phyloP scores from a whole-genome alignment of 2,797 vertebrate species.

The Liasis olivaceus region DNA sequence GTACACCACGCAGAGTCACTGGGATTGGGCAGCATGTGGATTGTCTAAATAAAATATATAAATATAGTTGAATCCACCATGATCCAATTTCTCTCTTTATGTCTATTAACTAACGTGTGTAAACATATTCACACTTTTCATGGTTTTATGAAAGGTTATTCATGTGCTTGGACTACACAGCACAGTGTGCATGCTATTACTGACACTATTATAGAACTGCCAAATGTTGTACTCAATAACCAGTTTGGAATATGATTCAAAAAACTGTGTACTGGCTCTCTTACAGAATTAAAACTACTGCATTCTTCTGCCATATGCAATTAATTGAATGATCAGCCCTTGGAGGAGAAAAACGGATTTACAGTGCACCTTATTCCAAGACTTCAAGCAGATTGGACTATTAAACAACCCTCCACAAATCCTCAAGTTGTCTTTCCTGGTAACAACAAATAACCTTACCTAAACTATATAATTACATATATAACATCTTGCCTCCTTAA shows the following conservation, averaged over 20 bases:
- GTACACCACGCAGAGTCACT: background rate
- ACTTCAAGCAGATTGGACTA: slow-evolving; percentile 11
- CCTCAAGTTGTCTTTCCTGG: slow-evolving; percentile 7
- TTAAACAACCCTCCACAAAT: slow-evolving; percentile 1
- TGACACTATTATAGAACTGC: background rate
- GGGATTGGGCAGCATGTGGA: background rate
- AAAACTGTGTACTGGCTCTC: background rate
- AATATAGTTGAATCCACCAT: background rate
- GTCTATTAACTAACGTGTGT: background rate
- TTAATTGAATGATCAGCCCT: slow-evolving; percentile 8
- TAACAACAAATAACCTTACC: slow-evolving; percentile 29
- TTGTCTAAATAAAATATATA: background rate
- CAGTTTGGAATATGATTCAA: background rate
- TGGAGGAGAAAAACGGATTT: background rate
- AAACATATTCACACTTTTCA: background rate
- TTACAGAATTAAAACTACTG: background rate
- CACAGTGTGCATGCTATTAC: background rate
- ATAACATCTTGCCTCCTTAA: slow-evolving; percentile 29
- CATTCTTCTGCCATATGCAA: background rate
- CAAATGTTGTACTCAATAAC: background rate
- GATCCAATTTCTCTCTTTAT: background rate
- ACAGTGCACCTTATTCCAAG: slow-evolving; percentile 7
- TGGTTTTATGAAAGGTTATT: background rate
- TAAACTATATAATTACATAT: slow-evolving; percentile 32
- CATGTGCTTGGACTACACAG: background rate